phyloP scores from a whole-genome alignment of 2,797 vertebrate species.

The Nyctalus aviator region DNA sequence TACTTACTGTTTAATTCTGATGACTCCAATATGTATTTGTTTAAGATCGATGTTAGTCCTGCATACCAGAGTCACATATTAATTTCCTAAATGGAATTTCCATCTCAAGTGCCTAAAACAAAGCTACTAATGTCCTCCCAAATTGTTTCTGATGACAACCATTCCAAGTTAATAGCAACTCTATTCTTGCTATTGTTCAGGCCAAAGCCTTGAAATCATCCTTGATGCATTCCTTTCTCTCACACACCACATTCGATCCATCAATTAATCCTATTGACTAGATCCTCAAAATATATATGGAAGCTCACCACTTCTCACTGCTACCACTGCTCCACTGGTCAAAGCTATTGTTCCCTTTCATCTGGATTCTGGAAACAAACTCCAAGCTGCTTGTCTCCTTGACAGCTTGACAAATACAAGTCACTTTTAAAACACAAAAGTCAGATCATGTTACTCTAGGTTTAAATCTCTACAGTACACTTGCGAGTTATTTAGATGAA shows the following conservation, averaged over 20 bases:
- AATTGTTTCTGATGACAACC: background rate
- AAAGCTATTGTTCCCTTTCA: background rate
- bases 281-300: background rate
- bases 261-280: background rate
- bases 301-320: background rate
- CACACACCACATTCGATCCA: background rate
- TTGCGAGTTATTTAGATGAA: background rate
- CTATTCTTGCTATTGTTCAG: background rate
- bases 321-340: background rate
- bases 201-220: background rate
- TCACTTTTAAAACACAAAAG: background rate
- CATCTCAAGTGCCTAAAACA: background rate
- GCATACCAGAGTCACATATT: background rate
- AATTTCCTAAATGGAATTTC: background rate
- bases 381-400: background rate
- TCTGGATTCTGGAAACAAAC: background rate
- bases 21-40: background rate
- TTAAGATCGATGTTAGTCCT: background rate
- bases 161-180: background rate
- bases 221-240: background rate
- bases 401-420: background rate
- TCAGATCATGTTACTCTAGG: background rate
- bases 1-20: background rate
- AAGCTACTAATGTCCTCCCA: background rate
- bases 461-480: constrained; percentile 12